Base-by-base conservation (phyloP, 2,113 vertebrate genomes). In the Arothron firmamentum region DNA sequence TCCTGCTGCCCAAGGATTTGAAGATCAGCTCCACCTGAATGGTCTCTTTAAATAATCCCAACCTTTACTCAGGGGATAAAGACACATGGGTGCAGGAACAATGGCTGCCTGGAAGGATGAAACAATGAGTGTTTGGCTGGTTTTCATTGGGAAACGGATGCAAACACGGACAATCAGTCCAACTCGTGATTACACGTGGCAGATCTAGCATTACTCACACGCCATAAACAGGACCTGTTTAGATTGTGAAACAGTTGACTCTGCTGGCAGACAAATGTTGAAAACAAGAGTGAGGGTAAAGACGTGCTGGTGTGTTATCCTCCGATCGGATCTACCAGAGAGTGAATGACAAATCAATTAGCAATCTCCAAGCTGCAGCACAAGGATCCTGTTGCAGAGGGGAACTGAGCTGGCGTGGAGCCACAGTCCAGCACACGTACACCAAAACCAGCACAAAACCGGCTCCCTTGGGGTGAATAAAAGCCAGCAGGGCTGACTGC, bases 391-490 rank as follows among this genome's bases (percentile, higher is more conserved):
- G 5, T 45, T 45, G 43, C 43, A 45, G 43, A 6, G 43, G 4
- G 43, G 5, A 12, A 17, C 12, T 45, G 16, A 12, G 43, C 43
- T 17, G 43, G 43, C 43, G 13, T 6, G 43, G 43, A 17, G 15
- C 14, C 43, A 14, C 43, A 14, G 16, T 10, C 2, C 13, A 15
- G 42, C 42, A 45, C 43, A 45, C 15, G 4, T 28, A 17, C 13
- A 5, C 43, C 12, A 2, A 45, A 14, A 17, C 15, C 43, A 17
- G 43, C 43, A 45, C 9, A 38, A 38, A 38, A 38, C 9, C 3
- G 31, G 3, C 34, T 38, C 12, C 25, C 49, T 21, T 19, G 52
- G 46, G 55, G 62, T 45, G 62, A 75, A 75, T n/a, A 55, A 21
- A 65, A 65, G 34, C 19, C 15, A 49, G 1, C 18, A 17, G n/a